Evolutionary conservation across 1,140 invertebrate species (phyloP).

Genomic region (Pachypeltis micranthus): DNA sequence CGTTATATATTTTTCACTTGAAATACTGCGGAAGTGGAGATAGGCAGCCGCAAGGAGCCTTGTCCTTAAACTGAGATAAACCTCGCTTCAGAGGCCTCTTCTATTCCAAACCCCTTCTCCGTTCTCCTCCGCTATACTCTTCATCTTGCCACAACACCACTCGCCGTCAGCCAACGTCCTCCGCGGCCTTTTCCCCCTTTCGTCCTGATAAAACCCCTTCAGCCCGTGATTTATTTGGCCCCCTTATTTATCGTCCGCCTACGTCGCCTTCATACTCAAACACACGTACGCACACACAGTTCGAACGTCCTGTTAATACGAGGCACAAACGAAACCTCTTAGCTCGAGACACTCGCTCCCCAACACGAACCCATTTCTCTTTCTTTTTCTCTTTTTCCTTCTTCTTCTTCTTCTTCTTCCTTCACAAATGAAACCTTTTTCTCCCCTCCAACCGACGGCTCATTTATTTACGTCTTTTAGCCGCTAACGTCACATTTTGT

Average conservation of each 20-base stretch:
- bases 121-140: too few relatives aligned
- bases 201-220: background rate
- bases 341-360: background rate
- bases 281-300: background rate
- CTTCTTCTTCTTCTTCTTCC: background rate
- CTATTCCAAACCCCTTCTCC: background rate
- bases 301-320: too few relatives aligned
- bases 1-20: too few relatives aligned
- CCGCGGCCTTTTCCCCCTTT: background rate
- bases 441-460: background rate
- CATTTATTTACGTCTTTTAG: background rate
- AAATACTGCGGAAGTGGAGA: background rate
- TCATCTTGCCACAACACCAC: too few relatives aligned
- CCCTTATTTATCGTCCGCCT: slow-evolving; percentile 7
- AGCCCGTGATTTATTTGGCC: background rate
- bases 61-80: background rate
- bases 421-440: slow-evolving; percentile 8
- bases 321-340: too few relatives aligned
- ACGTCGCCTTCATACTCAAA: background rate
- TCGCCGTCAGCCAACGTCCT: background rate
- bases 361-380: too few relatives aligned
- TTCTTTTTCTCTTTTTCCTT: background rate
- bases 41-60: background rate
- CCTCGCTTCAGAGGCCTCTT: background rate
- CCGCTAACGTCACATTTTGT: too few relatives aligned